These are phyloP conservation scores for Thomomys bottae DNA, from an alignment of 2,113 vertebrate species.

Conservation along the genomic window DNA sequence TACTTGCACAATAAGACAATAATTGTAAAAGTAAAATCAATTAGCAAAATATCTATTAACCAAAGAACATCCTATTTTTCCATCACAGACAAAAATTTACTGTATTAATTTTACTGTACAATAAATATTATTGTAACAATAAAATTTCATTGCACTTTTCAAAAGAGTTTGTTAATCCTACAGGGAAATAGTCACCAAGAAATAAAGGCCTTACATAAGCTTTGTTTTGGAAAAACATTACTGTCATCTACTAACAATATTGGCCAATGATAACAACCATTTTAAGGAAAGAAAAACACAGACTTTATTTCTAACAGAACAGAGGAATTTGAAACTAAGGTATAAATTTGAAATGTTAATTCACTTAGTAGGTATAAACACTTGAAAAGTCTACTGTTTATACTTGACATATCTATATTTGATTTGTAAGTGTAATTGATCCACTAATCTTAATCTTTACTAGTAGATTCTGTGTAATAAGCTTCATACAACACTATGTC, in stretches of 20 bases:
- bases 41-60: constrained; percentile 34
- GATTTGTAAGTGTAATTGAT: constrained; percentile 71
- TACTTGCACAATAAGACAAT: neutral
- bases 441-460: constrained; percentile 35
- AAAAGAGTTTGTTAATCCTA: constrained; percentile 23
- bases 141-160: constrained; percentile 35
- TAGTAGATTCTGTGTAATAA: constrained; percentile 53
- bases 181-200: constrained; percentile 24
- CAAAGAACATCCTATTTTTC: neutral
- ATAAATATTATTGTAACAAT: constrained; percentile 18
- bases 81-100: neutral
- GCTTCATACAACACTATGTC: constrained; percentile 15
- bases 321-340: constrained; percentile 55
- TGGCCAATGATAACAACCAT: constrained; percentile 9
- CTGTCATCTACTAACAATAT: neutral
- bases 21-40: neutral
- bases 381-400: constrained; percentile 59
- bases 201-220: too few species aligned
- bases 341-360: constrained; percentile 63
- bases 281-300: constrained; percentile 27
- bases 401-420: constrained; percentile 52
- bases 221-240: constrained; percentile 13
- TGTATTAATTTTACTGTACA: constrained; percentile 36
- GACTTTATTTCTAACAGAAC: constrained; percentile 41
- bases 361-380: constrained; percentile 14